Base-by-base conservation (phyloP, 2,888 invertebrate species). In the Amphipoea oculea region DNA sequence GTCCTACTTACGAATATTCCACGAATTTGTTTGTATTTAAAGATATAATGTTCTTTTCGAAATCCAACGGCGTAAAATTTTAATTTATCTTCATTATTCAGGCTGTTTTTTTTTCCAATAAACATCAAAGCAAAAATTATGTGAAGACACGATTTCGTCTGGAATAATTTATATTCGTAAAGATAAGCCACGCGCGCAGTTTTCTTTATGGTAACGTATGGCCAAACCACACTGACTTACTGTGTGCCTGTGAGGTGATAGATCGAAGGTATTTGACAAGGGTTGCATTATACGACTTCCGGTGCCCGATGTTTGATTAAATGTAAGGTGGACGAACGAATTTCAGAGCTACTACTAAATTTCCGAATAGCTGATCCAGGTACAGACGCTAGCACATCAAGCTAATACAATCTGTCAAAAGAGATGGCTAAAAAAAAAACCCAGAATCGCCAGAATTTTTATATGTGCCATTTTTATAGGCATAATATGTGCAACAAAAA, bases 181-280 rank as follows among this genome's bases (percentile, higher is more conserved):
- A 86, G 89, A 87, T 89, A 88, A 90, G 85, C 84, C 87, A 84
- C 81, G 86, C 79, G 79, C 85, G 83, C 79, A 84, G 85, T 85
- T 89, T 88, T 82, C 83, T 77, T 88, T 86, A 89, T 76, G 85
- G 83, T 83, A 86, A 87, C 82, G 79, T 84, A 85, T 83, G 51
- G 79, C 76, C 29, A 75, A 70, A 63, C 62, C 81, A 20, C 71
- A 48, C 63, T 81, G 83, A 87, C 85, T 83, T 83, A 78, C 75
- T 77, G 71, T 68, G 84, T 40, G 73, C 66, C 78, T 84, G 68
- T 85, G 81, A 77, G 85, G 91, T 89, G 90, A 92, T 90, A 90
- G 89, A 91, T 90, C 84, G 90, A 83, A 86, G 84, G 85, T 88
- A 88, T 89, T 91, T 94, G 93, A 94, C 88, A 91, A 90, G 93